These are phyloP conservation scores for Lycocerus yunnanus DNA, from an alignment of 2,888 invertebrate genomes.

Conservation along the genomic window DNA sequence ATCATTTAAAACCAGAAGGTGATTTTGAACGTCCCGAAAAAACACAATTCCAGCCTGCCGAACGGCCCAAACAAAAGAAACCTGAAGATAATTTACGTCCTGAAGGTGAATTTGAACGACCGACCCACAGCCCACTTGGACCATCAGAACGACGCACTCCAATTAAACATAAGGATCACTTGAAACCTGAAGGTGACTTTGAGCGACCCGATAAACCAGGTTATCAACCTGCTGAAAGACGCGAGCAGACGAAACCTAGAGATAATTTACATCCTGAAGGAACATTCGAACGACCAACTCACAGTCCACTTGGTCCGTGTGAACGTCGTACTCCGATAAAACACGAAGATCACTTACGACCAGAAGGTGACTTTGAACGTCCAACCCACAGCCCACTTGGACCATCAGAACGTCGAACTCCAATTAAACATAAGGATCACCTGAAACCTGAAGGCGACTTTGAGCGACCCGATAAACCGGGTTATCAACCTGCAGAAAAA, in stretches of 20 bases:
- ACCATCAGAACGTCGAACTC: constrained; percentile 52
- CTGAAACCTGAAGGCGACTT: constrained; percentile 60
- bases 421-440: constrained; percentile 58
- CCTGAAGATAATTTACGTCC: constrained; percentile 63
- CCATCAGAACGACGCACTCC: constrained; percentile 54
- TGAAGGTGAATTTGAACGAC: constrained; percentile 61
- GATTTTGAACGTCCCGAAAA: constrained; percentile 57
- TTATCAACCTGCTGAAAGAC: constrained; percentile 26
- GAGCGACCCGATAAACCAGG: constrained; percentile 39
- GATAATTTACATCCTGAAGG: constrained; percentile 68
- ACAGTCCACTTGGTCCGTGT: constrained; percentile 54
- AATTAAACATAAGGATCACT: constrained; percentile 58
- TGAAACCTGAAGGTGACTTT: constrained; percentile 62
- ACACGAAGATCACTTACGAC: constrained; percentile 61
- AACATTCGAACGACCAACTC: constrained; percentile 57
- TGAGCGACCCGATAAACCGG: constrained; percentile 50
- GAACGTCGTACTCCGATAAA: constrained; percentile 55
- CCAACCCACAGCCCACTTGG: constrained; percentile 49
- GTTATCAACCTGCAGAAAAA: constrained; percentile 49
- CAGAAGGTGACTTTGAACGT: constrained; percentile 61
- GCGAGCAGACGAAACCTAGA: constrained; percentile 8
- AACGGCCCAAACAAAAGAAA: constrained; percentile 54
- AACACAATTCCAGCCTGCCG: too few species aligned
- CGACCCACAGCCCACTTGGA: constrained; percentile 56
- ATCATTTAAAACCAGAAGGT: constrained; percentile 59